Evolutionary conservation across 2,113 vertebrate species (phyloP), one percentile per base, ranked within the genome.

Genomic region (Marmota flaviventris): DNA sequence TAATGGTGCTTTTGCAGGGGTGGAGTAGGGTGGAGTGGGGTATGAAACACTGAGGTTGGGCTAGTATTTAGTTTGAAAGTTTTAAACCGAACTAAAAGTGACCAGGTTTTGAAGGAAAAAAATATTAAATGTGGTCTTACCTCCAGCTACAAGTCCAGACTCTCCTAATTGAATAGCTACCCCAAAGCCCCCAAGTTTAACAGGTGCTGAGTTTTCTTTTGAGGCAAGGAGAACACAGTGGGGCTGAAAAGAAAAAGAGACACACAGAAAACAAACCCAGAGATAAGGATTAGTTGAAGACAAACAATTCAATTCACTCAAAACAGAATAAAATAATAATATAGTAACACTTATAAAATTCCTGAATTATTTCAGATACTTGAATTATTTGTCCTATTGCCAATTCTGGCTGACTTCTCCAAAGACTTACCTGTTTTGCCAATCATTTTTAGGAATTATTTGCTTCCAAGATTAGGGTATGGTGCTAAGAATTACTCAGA

Each of bases 191-290:
- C 99, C 99, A 95, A 99, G 98, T 97, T 99, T 99, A 95, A 99
- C 99, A 4, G 99, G 99, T 89, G 99, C 99, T 0, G 99, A 99
- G 98, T 99, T 99, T 98, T 99, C 99, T 98, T 99, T 99, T 96
- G 99, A 99, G 63, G 99, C 99, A 97, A 99, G 99, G 91, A 99
- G 98, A 96, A 99, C 99, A 98, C 99, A 99, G 99, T 99, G 99
- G 92, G 99, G 99, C 99, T 99, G 98, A 94, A 99, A 97, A 98
- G 93, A 61, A 96, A 95, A 98, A 86, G 29, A 94, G 67, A 84
- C 63, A 90, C 58, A 93, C 13, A 95, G 91, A 94, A 65, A 63
- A 91, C 10, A 90, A 95, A 91, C 17, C 73, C 61, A 42, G 53
- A 58, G 77, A 96, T 13, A 97, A 98, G 75, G 76, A 97, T 95